These are phyloP conservation scores for Biston stratarius DNA, from an alignment of 2,888 invertebrate species.

Conservation along the genomic window DNA sequence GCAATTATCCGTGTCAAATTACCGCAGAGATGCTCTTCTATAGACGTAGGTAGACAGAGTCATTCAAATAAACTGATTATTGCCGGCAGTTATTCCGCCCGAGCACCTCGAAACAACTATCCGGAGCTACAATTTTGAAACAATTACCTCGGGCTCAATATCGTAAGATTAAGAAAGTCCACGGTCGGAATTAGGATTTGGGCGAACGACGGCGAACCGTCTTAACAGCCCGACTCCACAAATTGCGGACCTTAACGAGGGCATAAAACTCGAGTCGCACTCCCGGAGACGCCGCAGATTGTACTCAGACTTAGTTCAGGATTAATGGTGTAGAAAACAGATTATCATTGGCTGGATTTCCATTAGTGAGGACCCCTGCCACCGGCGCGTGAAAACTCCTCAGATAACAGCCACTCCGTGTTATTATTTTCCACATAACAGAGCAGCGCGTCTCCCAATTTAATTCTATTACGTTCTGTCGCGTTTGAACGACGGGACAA, in stretches of 20 bases:
- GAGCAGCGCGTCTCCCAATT: constrained; percentile 82
- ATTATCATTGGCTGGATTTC: constrained; percentile 87
- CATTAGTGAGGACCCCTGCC: constrained; percentile 83
- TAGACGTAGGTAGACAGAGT: constrained; percentile 15
- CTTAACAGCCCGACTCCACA: constrained; percentile 85
- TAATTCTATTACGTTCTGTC: constrained; percentile 86
- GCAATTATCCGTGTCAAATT: constrained; percentile 6
- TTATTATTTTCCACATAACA: constrained; percentile 86
- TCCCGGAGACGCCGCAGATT: constrained; percentile 83
- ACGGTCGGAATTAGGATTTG: constrained; percentile 82
- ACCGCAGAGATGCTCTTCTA: constrained; percentile 7
- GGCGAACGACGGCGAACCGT: constrained; percentile 76
- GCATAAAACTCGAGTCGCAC: constrained; percentile 84
- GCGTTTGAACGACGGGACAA: constrained; percentile 83
- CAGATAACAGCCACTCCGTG: constrained; percentile 79
- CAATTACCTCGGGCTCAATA: constrained; percentile 85
- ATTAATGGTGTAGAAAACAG: constrained; percentile 88
- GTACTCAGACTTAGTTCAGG: constrained; percentile 85
- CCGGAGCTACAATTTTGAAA: constrained; percentile 80
- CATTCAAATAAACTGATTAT: constrained; percentile 42
- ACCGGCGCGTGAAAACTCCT: constrained; percentile 83
- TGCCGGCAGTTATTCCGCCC: constrained; percentile 46
- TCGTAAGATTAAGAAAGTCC: constrained; percentile 86
- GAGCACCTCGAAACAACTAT: constrained; percentile 59
- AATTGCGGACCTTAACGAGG: constrained; percentile 86